phyloP scores from a whole-genome alignment of 2,797 vertebrate genomes.

The Anguilla megastoma region DNA sequence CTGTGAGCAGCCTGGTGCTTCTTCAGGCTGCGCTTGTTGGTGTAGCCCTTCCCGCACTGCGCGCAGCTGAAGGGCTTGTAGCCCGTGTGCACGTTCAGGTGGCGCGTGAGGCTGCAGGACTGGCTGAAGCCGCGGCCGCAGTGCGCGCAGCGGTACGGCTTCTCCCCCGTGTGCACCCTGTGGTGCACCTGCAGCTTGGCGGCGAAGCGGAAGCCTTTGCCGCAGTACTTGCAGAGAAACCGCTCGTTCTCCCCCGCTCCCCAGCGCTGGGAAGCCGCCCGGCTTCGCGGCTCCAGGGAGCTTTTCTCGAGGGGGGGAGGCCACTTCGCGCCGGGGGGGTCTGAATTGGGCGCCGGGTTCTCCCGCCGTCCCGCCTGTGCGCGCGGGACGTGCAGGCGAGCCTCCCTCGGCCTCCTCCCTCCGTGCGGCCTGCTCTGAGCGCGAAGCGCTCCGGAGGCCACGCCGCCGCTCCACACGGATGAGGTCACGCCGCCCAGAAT shows the following conservation, averaged over 20 bases:
- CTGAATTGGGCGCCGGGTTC: not conserved
- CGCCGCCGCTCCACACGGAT: not conserved
- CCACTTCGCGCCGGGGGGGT: too few relatives aligned
- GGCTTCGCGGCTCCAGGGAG: not conserved
- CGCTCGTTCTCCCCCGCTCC: not conserved
- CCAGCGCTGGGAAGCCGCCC: not conserved
- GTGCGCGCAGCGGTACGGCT: not conserved
- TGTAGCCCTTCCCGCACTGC: constrained; percentile 53
- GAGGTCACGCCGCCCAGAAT: not conserved
- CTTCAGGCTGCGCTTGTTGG: not conserved
- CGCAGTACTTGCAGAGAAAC: not conserved
- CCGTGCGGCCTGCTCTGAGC: not conserved
- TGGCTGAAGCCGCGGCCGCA: constrained; percentile 43
- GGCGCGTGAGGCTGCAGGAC: constrained; percentile 52
- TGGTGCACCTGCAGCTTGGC: not conserved
- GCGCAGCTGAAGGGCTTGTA: constrained; percentile 49
- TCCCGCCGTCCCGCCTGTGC: not conserved
- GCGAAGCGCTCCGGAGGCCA: not conserved
- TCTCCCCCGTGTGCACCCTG: constrained; percentile 14
- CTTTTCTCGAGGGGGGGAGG: not conserved
- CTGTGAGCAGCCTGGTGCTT: not conserved
- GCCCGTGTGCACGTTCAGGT: constrained; percentile 51
- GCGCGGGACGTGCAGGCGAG: not conserved
- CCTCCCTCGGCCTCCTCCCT: not conserved
- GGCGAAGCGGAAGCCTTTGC: not conserved